Conservation (phyloP, 1,140 invertebrate genomes). For the Linepithema humile region DNA sequence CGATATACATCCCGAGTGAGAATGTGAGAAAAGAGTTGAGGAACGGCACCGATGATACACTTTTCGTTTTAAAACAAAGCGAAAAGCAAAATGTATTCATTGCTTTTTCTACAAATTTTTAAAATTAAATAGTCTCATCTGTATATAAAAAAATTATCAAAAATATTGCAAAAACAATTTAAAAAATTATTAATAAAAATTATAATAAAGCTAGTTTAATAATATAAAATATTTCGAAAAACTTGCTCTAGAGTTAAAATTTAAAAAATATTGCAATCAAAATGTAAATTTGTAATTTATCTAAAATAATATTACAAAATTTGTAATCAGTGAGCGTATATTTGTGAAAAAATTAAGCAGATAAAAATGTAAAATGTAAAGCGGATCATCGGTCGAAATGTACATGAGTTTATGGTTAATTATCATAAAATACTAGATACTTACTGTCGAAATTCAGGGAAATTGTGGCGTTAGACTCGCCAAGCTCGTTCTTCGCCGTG, state of each 20-base stretch:
- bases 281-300: neutral
- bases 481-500: constrained; percentile 97
- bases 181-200: neutral
- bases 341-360: constrained; percentile 21
- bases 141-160: neutral
- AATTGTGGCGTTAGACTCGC: constrained; percentile 98
- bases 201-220: neutral
- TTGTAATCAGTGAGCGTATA: constrained; percentile 1
- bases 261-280: neutral
- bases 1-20: constrained; percentile 82
- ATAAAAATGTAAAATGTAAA: constrained; percentile 25
- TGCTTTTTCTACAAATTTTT: neutral
- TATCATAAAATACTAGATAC: constrained; percentile 80
- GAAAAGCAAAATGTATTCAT: neutral
- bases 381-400: constrained; percentile 27
- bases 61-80: constrained; percentile 7
- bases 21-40: constrained; percentile 53
- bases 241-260: neutral
- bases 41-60: constrained; percentile 33
- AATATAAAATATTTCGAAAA: neutral
- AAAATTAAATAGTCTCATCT: neutral
- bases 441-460: constrained; percentile 99
- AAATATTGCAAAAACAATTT: neutral
- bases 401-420: neutral
- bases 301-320: neutral